Percentiles rank a stretch among this genome's conserved stretches.
phyloP scores from a whole-genome alignment of 1,140 invertebrate species.

The Dendrolimus punctatus region DNA sequence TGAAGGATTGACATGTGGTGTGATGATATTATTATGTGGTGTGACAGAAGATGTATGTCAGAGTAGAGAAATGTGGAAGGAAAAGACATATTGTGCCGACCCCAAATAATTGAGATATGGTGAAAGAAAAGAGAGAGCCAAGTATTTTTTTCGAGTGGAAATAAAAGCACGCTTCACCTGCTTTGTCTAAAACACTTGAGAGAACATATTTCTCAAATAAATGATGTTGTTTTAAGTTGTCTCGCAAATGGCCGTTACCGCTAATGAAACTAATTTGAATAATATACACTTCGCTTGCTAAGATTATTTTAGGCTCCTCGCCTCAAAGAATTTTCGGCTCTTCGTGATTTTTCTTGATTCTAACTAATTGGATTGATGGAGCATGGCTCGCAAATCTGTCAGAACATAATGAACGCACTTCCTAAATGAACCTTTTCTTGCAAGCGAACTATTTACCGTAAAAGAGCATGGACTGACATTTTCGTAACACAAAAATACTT shows the following conservation, averaged over 20 bases:
- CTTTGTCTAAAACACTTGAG: too few species aligned
- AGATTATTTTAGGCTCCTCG: neutral
- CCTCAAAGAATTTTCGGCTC: slow-evolving; percentile 6
- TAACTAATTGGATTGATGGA: slow-evolving; percentile 60
- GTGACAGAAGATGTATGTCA: too few species aligned
- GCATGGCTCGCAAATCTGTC: slow-evolving; percentile 51
- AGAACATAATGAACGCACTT: slow-evolving; percentile 51
- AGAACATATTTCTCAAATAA: too few species aligned
- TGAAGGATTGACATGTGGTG: too few species aligned
- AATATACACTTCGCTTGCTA: slow-evolving; percentile 1
- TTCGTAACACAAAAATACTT: slow-evolving; percentile 1
- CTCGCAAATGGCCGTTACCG: slow-evolving; percentile 1
- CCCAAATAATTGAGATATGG: too few species aligned
- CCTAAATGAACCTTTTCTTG: slow-evolving; percentile 45
- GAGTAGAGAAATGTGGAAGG: too few species aligned
- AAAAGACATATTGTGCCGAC: too few species aligned
- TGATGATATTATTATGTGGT: too few species aligned
- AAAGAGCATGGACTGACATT: slow-evolving; percentile 8
- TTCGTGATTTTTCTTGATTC: slow-evolving; percentile 45
- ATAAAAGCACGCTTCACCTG: too few species aligned
- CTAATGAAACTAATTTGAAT: slow-evolving; percentile 7
- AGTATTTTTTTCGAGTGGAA: too few species aligned
- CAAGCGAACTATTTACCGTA: slow-evolving; percentile 30
- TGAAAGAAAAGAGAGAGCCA: too few species aligned
- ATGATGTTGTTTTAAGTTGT: slow-evolving; percentile 1